Evolutionary conservation across 2,113 vertebrate species (phyloP).

Genomic region (Orthonyx spaldingii): DNA sequence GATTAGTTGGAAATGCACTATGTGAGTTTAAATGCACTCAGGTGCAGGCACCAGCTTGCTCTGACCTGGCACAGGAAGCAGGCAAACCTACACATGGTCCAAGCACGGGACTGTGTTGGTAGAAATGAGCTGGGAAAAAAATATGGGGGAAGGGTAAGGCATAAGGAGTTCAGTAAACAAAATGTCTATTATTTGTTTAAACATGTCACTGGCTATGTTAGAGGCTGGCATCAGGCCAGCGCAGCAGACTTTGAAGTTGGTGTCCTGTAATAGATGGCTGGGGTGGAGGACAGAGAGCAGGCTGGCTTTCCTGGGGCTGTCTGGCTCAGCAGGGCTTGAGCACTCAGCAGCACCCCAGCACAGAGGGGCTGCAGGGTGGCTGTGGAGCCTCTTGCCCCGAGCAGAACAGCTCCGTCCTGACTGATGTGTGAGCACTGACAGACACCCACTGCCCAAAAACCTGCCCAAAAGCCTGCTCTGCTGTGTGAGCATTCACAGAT

Average conservation of each 20-base stretch:
- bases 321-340: not conserved
- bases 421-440: not conserved
- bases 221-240: not conserved
- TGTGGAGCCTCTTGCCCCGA: fast-evolving
- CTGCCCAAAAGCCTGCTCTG: no score
- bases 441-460: not conserved
- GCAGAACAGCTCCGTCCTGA: not conserved
- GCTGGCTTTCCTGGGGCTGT: not conserved
- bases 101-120: not conserved
- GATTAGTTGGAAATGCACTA: not conserved
- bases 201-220: not conserved
- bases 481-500: not conserved
- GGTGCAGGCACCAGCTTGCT: not conserved
- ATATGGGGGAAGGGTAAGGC: not conserved
- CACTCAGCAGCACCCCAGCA: not conserved
- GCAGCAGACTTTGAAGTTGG: constrained; percentile 27
- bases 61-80: not conserved
- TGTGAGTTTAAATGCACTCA: not conserved
- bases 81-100: not conserved
- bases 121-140: not conserved
- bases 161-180: constrained; percentile 37
- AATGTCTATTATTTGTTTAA: constrained; percentile 49
- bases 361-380: not conserved
- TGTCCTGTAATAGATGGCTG: not conserved
- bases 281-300: not conserved